Conservation (phyloP, 2,797 vertebrate genomes). For the Sebastolobus alascanus region DNA sequence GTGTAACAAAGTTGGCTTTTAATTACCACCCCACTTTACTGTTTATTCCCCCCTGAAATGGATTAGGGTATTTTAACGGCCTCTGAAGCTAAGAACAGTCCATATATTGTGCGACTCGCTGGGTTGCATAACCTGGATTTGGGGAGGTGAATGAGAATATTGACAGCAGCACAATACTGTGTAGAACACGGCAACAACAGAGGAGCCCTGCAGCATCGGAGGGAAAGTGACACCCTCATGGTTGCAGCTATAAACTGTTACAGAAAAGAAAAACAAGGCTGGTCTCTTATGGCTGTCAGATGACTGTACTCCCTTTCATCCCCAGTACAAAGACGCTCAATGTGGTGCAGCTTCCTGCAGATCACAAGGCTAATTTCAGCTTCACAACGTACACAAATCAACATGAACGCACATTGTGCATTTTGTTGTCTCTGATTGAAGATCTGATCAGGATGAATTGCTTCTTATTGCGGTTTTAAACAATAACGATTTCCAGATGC, state of each 20-base stretch:
- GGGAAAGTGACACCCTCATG: constrained; percentile 42
- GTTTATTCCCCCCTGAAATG: constrained; percentile 49
- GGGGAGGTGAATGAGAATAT: constrained; percentile 58
- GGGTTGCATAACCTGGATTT: constrained; percentile 40
- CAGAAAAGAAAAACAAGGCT: constrained; percentile 38
- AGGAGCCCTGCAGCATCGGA: constrained; percentile 19
- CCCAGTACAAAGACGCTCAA: constrained; percentile 61
- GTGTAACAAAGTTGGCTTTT: constrained; percentile 45
- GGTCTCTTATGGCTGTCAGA: constrained; percentile 45
- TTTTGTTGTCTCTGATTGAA: constrained; percentile 42
- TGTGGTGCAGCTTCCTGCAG: constrained; percentile 59
- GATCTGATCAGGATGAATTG: constrained; percentile 7
- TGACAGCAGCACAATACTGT: constrained; percentile 39
- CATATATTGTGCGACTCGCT: constrained; percentile 45
- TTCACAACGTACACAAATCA: constrained; percentile 38
- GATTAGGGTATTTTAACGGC: constrained; percentile 37
- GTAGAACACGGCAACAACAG: constrained; percentile 8
- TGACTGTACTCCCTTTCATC: constrained; percentile 67
- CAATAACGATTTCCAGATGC: neutral
- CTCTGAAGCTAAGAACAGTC: constrained; percentile 47
- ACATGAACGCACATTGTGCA: constrained; percentile 23
- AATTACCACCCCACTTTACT: constrained; percentile 41
- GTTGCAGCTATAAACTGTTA: constrained; percentile 26
- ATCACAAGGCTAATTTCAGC: constrained; percentile 52
- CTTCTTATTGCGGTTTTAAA: constrained; percentile 14